These are phyloP conservation scores for Chaunax sp. DNA, from an alignment of 2,797 vertebrate species.

Conservation along the genomic window DNA sequence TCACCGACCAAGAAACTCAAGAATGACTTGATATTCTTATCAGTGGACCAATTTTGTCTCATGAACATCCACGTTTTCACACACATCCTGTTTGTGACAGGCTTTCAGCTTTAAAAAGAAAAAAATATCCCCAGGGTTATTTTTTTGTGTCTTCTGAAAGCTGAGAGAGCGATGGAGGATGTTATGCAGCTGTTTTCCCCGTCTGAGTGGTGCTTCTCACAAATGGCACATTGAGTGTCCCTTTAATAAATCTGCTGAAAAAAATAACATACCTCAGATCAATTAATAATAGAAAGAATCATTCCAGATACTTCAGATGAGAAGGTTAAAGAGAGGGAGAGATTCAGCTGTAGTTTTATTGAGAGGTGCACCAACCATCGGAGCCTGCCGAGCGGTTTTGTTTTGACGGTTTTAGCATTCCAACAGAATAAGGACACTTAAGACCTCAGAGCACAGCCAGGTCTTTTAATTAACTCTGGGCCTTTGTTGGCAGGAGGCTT, in stretches of 20 bases:
- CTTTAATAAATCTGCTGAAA: background rate
- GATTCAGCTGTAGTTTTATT: slow-evolving; percentile 5
- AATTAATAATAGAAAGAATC: slow-evolving; percentile 1
- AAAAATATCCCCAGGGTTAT: no score
- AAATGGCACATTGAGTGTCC: background rate
- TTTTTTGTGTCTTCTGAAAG: no score
- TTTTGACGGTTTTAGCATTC: slow-evolving; percentile 46
- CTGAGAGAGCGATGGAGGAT: background rate
- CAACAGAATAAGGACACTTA: slow-evolving; percentile 47
- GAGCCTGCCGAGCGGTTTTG: slow-evolving; percentile 3
- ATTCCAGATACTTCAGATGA: background rate
- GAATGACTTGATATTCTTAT: no score
- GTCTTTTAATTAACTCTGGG: slow-evolving; percentile 66
- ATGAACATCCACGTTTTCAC: no score
- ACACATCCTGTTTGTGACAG: no score
- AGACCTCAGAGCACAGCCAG: slow-evolving; percentile 43
- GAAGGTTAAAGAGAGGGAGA: background rate
- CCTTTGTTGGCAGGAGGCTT: slow-evolving; percentile 50
- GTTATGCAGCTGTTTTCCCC: background rate
- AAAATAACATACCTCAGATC: background rate
- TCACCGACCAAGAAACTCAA: no score
- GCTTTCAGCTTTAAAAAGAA: no score
- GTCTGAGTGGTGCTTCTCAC: background rate
- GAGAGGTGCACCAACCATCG: background rate
- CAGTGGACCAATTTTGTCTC: no score